phyloP scores from a whole-genome alignment of 2,888 invertebrate genomes.

The Cheilosia urbana region DNA sequence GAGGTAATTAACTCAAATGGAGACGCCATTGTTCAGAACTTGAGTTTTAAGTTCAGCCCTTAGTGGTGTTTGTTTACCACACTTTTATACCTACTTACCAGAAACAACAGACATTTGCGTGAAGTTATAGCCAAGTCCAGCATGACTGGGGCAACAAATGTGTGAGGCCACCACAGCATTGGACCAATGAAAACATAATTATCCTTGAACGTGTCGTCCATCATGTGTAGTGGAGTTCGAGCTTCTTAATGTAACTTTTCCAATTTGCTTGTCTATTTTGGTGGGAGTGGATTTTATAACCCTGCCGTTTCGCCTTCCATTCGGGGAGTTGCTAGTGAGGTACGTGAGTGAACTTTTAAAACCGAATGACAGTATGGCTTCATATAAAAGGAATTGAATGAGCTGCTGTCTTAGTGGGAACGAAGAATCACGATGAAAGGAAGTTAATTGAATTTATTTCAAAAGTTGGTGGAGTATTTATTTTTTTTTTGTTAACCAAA shows the following conservation, averaged over 20 bases:
- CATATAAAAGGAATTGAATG: constrained; percentile 23
- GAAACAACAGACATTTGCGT: constrained; percentile 49
- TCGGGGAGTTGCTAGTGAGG: neutral
- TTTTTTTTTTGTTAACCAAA: constrained; percentile 18
- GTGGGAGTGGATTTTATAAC: neutral
- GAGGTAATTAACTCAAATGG: constrained; percentile 63
- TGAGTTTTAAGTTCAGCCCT: neutral
- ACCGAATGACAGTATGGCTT: constrained; percentile 35
- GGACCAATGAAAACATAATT: constrained; percentile 70
- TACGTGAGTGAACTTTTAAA: constrained; percentile 69
- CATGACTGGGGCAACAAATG: constrained; percentile 3
- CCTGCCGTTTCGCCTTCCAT: neutral
- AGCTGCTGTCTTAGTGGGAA: constrained; percentile 37
- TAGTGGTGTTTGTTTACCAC: constrained; percentile 15
- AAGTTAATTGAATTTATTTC: constrained; percentile 67
- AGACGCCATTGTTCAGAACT: constrained; percentile 53
- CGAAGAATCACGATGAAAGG: constrained; percentile 46
- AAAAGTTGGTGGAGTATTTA: constrained; percentile 17
- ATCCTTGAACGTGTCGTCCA: constrained; percentile 50
- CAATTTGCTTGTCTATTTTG: constrained; percentile 16
- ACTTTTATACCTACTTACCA: constrained; percentile 20
- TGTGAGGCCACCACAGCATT: constrained; percentile 25
- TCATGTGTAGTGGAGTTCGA: constrained; percentile 9
- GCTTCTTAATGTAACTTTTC: constrained; percentile 24
- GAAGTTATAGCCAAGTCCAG: constrained; percentile 17